phyloP scores from a whole-genome alignment of 2,113 vertebrate species.

The Colinus virginianus region DNA sequence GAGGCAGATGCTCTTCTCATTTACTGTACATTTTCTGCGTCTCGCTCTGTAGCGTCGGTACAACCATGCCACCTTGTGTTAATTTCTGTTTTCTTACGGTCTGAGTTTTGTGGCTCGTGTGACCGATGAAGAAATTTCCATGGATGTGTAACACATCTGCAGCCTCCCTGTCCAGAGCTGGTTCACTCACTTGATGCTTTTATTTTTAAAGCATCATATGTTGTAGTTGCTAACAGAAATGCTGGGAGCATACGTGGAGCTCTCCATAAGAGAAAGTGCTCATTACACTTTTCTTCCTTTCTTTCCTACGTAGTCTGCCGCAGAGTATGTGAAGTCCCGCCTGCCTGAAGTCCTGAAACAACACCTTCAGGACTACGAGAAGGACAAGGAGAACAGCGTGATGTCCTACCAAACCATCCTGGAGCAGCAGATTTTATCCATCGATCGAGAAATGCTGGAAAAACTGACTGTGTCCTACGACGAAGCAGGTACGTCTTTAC shows the following conservation, averaged over 20 bases:
- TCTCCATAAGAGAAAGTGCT: neutral
- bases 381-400: slow-evolving; percentile 91
- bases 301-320: slow-evolving; percentile 85
- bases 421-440: slow-evolving; percentile 91
- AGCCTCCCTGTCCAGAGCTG: neutral
- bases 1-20: neutral
- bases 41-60: neutral
- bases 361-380: slow-evolving; percentile 92
- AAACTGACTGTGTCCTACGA: slow-evolving; percentile 92
- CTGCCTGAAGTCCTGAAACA: slow-evolving; percentile 92
- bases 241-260: neutral
- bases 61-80: slow-evolving; percentile 42
- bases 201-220: no score
- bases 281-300: neutral
- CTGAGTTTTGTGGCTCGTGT: neutral
- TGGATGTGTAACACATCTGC: fast-evolving
- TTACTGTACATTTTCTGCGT: neutral
- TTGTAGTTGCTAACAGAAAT: no score
- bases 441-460: slow-evolving; percentile 93
- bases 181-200: fast-evolving
- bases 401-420: slow-evolving; percentile 92
- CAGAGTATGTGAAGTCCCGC: slow-evolving; percentile 93
- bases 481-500: slow-evolving; percentile 87
- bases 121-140: neutral
- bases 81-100: neutral